phyloP scores from a whole-genome alignment of 2,797 vertebrate species.

The Helarctos malayanus region DNA sequence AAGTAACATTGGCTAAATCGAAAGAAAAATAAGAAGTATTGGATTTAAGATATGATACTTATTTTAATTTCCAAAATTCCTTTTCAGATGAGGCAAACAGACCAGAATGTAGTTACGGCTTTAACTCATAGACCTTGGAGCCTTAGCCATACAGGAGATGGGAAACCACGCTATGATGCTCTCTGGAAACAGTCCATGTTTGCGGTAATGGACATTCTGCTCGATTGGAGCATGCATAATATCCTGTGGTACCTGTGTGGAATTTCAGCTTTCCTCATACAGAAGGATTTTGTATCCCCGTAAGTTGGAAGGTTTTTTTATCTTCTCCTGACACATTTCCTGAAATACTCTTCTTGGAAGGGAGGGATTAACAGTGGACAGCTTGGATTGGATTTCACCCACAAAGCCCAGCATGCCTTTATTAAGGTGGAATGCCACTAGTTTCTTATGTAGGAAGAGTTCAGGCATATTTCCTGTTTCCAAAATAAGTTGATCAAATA shows the following conservation, averaged over 20 bases:
- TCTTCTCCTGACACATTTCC: slow-evolving; percentile 37
- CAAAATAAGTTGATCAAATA: not conserved
- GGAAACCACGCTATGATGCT: slow-evolving; percentile 89
- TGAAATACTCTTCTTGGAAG: slow-evolving; percentile 6
- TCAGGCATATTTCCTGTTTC: not conserved
- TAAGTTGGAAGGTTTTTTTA: slow-evolving; percentile 89
- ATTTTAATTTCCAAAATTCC: slow-evolving; percentile 44
- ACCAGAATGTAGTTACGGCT: slow-evolving; percentile 95
- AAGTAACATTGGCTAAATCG: not conserved
- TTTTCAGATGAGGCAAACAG: slow-evolving; percentile 95
- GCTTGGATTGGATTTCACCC: not conserved
- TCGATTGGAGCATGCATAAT: slow-evolving; percentile 96
- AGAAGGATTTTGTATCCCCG: slow-evolving; percentile 96
- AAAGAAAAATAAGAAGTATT: slow-evolving; percentile 14
- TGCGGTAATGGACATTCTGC: slow-evolving; percentile 91
- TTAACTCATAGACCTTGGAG: slow-evolving; percentile 97
- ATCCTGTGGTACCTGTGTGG: slow-evolving; percentile 97
- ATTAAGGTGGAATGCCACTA: not conserved
- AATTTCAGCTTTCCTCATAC: slow-evolving; percentile 95
- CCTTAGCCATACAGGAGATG: slow-evolving; percentile 93
- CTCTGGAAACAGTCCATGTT: slow-evolving; percentile 92
- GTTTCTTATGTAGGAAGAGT: slow-evolving; percentile 23
- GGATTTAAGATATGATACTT: not conserved
- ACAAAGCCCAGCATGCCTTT: not conserved
- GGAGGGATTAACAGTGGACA: not conserved